phyloP scores from a whole-genome alignment of 2,888 invertebrate genomes.

The Pycnomerus fuliginosus region DNA sequence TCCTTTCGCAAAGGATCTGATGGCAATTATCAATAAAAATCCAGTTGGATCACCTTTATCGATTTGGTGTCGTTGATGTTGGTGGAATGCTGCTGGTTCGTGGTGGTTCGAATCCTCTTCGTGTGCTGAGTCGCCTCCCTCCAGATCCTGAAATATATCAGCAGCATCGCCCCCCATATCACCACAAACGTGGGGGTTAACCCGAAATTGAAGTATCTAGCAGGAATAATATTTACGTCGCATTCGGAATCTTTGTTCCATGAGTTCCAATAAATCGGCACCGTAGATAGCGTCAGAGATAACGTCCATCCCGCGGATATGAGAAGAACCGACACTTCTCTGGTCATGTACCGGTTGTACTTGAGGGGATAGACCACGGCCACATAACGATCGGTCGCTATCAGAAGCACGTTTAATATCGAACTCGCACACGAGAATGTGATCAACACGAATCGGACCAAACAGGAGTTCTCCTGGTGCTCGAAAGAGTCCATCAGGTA shows the following conservation, averaged over 20 bases:
- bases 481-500: slow-evolving; percentile 64
- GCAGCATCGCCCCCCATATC: slow-evolving; percentile 73
- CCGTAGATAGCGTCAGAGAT: slow-evolving; percentile 65
- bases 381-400: slow-evolving; percentile 77
- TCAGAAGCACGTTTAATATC: slow-evolving; percentile 74
- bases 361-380: slow-evolving; percentile 78
- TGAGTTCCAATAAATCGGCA: slow-evolving; percentile 78
- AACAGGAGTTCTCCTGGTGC: slow-evolving; percentile 62
- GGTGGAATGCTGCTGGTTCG: slow-evolving; percentile 53
- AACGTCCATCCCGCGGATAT: slow-evolving; percentile 68
- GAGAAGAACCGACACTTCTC: slow-evolving; percentile 61
- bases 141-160: slow-evolving; percentile 77
- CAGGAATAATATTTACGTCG: slow-evolving; percentile 64
- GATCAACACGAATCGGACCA: slow-evolving; percentile 72
- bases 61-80: slow-evolving; percentile 66
- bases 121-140: slow-evolving; percentile 74
- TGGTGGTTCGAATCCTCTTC: slow-evolving; percentile 63
- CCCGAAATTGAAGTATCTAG: slow-evolving; percentile 51
- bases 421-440: slow-evolving; percentile 77
- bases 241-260: slow-evolving; percentile 61
- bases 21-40: no score
- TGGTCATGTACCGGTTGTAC: slow-evolving; percentile 76
- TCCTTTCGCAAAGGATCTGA: no score
- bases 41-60: slow-evolving; percentile 69
- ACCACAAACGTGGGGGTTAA: slow-evolving; percentile 71